These are phyloP conservation scores for Pseudomugil gertrudae DNA, from an alignment of 2,797 vertebrate species.

Conservation along the genomic window DNA sequence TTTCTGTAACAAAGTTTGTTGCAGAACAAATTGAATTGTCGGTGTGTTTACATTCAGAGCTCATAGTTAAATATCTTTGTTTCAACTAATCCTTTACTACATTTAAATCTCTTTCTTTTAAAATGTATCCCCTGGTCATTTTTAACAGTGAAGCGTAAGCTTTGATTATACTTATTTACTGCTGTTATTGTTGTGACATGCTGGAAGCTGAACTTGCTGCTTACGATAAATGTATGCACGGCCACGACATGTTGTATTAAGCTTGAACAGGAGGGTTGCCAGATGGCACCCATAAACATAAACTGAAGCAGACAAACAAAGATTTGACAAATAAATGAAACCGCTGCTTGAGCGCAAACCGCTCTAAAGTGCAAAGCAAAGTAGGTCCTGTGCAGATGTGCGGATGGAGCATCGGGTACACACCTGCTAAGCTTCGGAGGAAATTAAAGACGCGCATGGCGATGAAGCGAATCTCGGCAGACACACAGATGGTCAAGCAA, in stretches of 20 bases:
- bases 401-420: neutral
- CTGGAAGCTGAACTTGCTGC: neutral
- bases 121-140: neutral
- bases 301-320: neutral
- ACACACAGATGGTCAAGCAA: constrained; percentile 58
- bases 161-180: neutral
- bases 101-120: neutral
- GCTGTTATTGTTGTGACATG: neutral
- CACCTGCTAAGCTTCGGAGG: constrained; percentile 19
- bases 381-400: constrained; percentile 4
- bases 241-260: constrained; percentile 52
- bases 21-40: neutral
- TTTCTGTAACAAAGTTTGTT: neutral
- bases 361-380: neutral
- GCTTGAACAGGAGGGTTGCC: constrained; percentile 42
- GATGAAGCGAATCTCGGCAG: constrained; percentile 36
- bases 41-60: neutral
- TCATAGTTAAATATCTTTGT: neutral
- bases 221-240: constrained; percentile 20
- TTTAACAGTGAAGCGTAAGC: neutral
- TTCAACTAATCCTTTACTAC: neutral
- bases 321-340: constrained; percentile 8
- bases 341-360: neutral
- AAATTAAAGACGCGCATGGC: constrained; percentile 27
- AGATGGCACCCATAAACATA: constrained; percentile 9